phyloP scores from a whole-genome alignment of 1,140 invertebrate species.

The Achroia grisella region DNA sequence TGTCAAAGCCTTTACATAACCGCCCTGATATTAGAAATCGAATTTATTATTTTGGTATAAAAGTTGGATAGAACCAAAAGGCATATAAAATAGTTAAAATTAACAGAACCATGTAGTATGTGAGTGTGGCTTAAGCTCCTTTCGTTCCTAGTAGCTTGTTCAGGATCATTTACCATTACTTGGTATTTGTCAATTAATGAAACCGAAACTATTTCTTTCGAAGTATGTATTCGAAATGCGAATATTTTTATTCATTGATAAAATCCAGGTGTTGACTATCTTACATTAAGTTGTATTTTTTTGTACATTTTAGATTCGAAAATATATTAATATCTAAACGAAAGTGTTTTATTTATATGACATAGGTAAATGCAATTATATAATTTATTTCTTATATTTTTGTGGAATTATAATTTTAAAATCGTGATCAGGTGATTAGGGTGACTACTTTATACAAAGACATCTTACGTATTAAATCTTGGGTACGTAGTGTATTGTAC shows the following conservation, averaged over 20 bases:
- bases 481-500: too few relatives aligned
- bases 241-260: slow-evolving; percentile 51
- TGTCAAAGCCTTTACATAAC: slow-evolving; percentile 55
- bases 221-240: slow-evolving; percentile 29
- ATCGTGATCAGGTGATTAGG: too few relatives aligned
- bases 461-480: too few relatives aligned
- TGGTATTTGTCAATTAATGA: slow-evolving; percentile 58
- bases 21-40: slow-evolving; percentile 64
- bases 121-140: slow-evolving; percentile 38
- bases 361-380: too few relatives aligned
- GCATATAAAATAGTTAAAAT: slow-evolving; percentile 21
- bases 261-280: slow-evolving; percentile 64
- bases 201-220: slow-evolving; percentile 36
- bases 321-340: slow-evolving; percentile 72
- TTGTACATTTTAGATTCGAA: slow-evolving; percentile 73
- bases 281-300: slow-evolving; percentile 72
- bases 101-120: slow-evolving; percentile 31
- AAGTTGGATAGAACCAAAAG: slow-evolving; percentile 30
- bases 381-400: too few relatives aligned
- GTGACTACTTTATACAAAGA: too few relatives aligned
- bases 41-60: slow-evolving; percentile 59
- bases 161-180: slow-evolving; percentile 30
- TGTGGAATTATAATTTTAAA: too few relatives aligned
- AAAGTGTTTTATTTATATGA: slow-evolving; percentile 53
- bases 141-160: slow-evolving; percentile 64